phyloP scores from a whole-genome alignment of 2,797 vertebrate genomes.

The Leptodactylus fallax region DNA sequence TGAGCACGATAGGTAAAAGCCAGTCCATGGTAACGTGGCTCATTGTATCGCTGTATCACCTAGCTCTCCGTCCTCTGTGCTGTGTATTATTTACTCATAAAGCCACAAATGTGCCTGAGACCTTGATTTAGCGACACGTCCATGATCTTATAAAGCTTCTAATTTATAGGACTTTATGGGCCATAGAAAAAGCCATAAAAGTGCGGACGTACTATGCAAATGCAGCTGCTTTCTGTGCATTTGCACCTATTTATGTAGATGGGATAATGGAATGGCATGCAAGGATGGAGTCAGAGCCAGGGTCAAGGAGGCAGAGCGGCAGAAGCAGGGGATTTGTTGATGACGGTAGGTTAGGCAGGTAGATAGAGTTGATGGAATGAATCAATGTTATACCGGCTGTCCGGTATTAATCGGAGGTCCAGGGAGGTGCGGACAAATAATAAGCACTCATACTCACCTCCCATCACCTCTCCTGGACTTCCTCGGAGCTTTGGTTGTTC shows the following conservation, averaged over 20 bases:
- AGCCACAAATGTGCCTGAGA: neutral
- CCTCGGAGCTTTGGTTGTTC: too few relatives aligned
- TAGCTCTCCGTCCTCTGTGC: neutral
- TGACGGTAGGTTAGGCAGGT: too few relatives aligned
- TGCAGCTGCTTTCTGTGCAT: neutral
- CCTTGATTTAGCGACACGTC: neutral
- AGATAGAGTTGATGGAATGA: too few relatives aligned
- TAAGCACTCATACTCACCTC: too few relatives aligned
- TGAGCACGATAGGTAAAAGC: neutral
- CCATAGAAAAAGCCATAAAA: neutral
- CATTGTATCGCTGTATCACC: neutral
- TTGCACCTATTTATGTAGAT: neutral
- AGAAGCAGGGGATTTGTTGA: too few relatives aligned
- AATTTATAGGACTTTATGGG: neutral
- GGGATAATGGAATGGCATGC: neutral
- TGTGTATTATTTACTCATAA: neutral
- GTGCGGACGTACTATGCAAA: neutral
- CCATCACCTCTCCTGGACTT: too few relatives aligned
- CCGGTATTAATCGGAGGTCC: too few relatives aligned
- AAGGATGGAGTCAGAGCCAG: neutral
- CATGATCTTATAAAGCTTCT: neutral
- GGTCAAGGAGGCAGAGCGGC: neutral
- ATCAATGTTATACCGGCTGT: too few relatives aligned
- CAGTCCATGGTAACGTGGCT: neutral
- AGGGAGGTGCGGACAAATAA: too few relatives aligned